Evolutionary conservation across 2,797 vertebrate species (phyloP), one percentile per base, ranked within the genome.

Genomic region (Anguilla obscura): DNA sequence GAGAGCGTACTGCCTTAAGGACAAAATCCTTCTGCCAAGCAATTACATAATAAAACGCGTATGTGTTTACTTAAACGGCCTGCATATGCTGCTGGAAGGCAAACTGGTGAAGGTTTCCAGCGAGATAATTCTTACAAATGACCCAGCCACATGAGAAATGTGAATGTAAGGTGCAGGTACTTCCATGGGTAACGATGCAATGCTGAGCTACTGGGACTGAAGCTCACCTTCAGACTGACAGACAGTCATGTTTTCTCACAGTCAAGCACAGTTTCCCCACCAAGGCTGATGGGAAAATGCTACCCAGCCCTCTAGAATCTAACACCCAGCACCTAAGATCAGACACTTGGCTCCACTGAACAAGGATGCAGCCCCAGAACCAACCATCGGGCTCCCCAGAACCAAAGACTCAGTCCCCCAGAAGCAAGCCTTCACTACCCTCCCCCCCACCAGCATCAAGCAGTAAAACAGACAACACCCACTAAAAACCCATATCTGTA

Each of bases 81-180:
- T n/a, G 8, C 40, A 80, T 48, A 80, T 48, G 76, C 30, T 79
- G 36, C 36, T 79, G 74, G 74, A 79, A 79, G 74, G 74, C 76
- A 50, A 80, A 80, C 76, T 7, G 76, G 40, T 9, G 40, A 80
- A 9, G 6, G 6, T 50, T 48, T 50, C 76, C 76, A 48, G 76
- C 40, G 14, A 48, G 45, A 80, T 80, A 48, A 80, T 80, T 18
- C 40, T 80, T 50, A 48, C 76, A 80, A 7, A 48, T 80, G 76
- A 80, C 76, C 76, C 76, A 80, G 40, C 45, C 21, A 10, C 45
- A n/a, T 48, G 10, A 30, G 24, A 30, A 80, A 80, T 48, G 76
- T 7, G 21, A 80, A 21, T n/a, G 21, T 18, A 80, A 66, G 60
- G 21, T 60, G 3, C 58, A 12, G 33, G 36, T n/a, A 18, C 12